These are phyloP conservation scores for Enteromius trimaculatus DNA, from an alignment of 2,797 vertebrate species.

Conservation along the genomic window DNA sequence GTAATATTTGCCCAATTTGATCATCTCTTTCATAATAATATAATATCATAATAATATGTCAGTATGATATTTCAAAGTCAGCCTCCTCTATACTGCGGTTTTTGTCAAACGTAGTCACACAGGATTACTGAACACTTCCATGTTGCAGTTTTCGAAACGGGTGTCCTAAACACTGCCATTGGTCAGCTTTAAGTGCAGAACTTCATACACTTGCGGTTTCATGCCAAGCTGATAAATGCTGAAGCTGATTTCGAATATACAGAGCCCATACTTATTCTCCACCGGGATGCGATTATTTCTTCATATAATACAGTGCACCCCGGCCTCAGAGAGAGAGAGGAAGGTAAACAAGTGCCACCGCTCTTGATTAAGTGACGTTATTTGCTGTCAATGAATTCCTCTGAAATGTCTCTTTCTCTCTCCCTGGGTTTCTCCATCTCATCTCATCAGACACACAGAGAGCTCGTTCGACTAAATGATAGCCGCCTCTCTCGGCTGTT, in stretches of 20 bases:
- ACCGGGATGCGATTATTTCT: conserved; percentile 3
- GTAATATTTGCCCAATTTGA: background rate
- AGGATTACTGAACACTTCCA: background rate
- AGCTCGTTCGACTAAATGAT: conserved; percentile 97
- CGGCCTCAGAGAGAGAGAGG: conserved; percentile 60
- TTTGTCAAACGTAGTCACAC: background rate
- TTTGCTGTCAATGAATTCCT: conserved; percentile 96
- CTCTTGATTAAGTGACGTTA: conserved; percentile 96
- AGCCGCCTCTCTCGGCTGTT: conserved; percentile 88
- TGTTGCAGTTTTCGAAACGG: background rate
- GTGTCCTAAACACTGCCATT: background rate
- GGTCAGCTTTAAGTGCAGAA: conserved; percentile 7
- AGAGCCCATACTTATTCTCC: background rate
- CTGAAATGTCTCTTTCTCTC: conserved; percentile 87
- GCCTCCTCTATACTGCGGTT: background rate
- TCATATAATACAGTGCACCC: conserved; percentile 46
- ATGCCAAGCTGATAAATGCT: background rate
- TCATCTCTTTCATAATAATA: background rate
- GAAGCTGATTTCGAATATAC: background rate
- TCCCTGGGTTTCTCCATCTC: conserved; percentile 89
- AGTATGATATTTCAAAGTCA: background rate
- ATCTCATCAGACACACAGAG: conserved; percentile 90
- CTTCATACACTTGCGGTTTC: background rate
- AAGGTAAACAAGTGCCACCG: conserved; percentile 81
- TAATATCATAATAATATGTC: background rate